Percentiles rank a stretch among this genome's conserved stretches.
These are phyloP conservation scores for Caiman crocodilus DNA, from an alignment of 2,797 vertebrate species.

Conservation along the genomic window DNA sequence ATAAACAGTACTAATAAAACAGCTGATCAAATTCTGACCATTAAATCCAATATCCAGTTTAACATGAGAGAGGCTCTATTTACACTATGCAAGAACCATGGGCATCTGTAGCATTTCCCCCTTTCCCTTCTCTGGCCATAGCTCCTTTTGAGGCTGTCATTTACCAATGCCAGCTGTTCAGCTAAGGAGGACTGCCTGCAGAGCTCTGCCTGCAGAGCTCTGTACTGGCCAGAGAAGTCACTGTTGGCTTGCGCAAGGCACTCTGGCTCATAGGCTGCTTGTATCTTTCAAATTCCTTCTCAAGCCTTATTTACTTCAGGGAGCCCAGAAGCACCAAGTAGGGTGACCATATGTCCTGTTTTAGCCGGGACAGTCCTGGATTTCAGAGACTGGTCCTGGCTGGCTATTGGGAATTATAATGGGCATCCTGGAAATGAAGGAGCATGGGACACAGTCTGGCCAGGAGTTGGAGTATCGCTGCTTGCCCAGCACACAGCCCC, in stretches of 20 bases:
- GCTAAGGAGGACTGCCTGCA: no score
- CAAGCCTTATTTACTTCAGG: background rate
- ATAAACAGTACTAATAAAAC: background rate
- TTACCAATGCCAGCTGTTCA: background rate
- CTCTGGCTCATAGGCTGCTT: background rate
- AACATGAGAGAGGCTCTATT: background rate
- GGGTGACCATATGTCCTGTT: no score
- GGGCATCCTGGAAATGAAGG: no score
- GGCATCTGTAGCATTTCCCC: background rate
- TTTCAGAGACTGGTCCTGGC: no score
- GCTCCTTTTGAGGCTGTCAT: background rate
- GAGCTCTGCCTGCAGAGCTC: background rate
- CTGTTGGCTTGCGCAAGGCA: background rate
- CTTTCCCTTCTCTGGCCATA: background rate
- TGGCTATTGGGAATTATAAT: no score
- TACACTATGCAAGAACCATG: background rate
- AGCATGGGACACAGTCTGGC: no score
- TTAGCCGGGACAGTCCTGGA: no score
- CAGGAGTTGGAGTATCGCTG: no score
- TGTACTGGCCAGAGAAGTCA: background rate
- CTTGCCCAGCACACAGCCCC: no score
- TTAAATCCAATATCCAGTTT: conserved; percentile 11
- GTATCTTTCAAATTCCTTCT: background rate
- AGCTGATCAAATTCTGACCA: background rate
- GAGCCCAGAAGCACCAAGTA: background rate